A percentile compares a stretch with the other conserved stretches of the same genome.
These are phyloP conservation scores for Heteropelma amictum DNA, from an alignment of 2,888 invertebrate genomes.

Conservation along the genomic window DNA sequence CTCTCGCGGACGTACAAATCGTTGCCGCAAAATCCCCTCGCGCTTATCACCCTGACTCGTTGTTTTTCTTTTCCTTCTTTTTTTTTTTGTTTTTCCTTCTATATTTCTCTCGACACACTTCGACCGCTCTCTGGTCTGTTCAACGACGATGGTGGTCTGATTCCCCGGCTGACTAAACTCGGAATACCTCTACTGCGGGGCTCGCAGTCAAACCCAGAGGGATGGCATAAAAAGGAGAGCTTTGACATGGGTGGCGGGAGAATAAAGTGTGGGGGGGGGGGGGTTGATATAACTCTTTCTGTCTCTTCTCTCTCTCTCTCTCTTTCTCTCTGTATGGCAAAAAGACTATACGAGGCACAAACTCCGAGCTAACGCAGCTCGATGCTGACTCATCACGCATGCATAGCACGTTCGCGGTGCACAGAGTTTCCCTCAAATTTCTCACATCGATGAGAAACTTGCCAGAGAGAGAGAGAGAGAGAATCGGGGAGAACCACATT, in stretches of 20 bases:
- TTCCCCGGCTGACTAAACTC: constrained; percentile 54
- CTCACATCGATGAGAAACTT: constrained; percentile 47
- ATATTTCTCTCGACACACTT: not conserved
- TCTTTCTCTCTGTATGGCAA: constrained; percentile 33
- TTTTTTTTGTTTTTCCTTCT: not conserved
- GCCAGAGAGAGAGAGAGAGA: constrained; percentile 9
- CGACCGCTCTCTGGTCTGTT: constrained; percentile 17
- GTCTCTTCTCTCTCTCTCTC: not conserved
- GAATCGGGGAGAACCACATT: constrained; percentile 1
- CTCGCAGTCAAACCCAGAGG: constrained; percentile 12
- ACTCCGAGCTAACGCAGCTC: constrained; percentile 57
- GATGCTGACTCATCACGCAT: constrained; percentile 62
- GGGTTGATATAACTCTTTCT: not conserved
- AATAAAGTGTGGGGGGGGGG: constrained; percentile 1
- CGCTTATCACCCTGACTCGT: constrained; percentile 8
- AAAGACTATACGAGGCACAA: constrained; percentile 48
- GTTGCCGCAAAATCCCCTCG: constrained; percentile 25
- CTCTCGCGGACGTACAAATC: not conserved
- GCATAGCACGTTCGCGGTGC: constrained; percentile 60
- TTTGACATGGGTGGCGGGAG: constrained; percentile 3
- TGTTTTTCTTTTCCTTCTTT: not conserved
- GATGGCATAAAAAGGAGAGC: constrained; percentile 28
- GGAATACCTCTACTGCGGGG: constrained; percentile 52
- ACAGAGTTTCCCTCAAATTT: constrained; percentile 55
- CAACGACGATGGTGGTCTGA: constrained; percentile 38